phyloP scores from a whole-genome alignment of 2,113 vertebrate genomes.

The Protobothrops flavoviridis region DNA sequence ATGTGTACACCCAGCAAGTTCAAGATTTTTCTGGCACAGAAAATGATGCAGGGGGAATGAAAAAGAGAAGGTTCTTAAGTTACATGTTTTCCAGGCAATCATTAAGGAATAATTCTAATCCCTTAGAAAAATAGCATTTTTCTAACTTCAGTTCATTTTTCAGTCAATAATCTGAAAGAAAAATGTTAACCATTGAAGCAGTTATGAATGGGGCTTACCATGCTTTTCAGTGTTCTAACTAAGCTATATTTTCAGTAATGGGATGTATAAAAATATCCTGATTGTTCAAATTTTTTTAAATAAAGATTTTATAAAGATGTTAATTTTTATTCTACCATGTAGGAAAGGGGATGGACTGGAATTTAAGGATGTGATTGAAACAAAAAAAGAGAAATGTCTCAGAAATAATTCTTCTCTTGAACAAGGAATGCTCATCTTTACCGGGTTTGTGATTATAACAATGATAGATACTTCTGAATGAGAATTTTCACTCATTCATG shows the following conservation, averaged over 20 bases:
- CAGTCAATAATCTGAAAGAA: constrained; percentile 28
- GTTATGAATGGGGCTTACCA: not conserved
- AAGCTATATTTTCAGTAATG: not conserved
- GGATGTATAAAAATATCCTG: not conserved
- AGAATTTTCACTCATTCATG: not conserved
- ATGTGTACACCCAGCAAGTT: constrained; percentile 23
- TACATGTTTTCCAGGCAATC: constrained; percentile 44
- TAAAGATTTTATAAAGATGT: not conserved
- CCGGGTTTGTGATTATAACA: not conserved
- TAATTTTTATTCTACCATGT: not conserved
- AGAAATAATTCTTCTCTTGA: not conserved
- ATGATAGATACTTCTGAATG: not conserved
- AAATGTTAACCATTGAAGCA: constrained; percentile 19
- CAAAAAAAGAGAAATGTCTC: not conserved
- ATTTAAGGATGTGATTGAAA: not conserved
- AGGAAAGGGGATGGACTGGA: not conserved
- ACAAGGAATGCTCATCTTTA: not conserved
- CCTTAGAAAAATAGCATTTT: constrained; percentile 44
- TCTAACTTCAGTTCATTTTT: constrained; percentile 35
- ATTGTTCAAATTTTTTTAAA: not conserved
- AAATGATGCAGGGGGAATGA: constrained; percentile 42
- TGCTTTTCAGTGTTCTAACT: not conserved
- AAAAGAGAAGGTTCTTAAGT: constrained; percentile 22
- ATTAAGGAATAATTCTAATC: constrained; percentile 42
- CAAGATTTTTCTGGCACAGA: constrained; percentile 44